Conservation (phyloP, 2,888 invertebrate species). For the Hypsopygia costalis region DNA sequence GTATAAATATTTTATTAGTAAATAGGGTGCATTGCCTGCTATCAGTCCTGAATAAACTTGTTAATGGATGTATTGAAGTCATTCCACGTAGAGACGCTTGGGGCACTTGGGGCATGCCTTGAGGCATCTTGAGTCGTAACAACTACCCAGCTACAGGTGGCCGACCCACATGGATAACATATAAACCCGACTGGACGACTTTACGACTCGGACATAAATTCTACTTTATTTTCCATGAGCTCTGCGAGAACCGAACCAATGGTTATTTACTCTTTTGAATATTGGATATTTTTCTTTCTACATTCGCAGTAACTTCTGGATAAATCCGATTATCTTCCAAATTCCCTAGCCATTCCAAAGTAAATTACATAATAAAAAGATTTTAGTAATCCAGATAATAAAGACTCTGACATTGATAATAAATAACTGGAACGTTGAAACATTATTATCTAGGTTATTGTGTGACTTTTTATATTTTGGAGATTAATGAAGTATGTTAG, state of each 20-base stretch:
- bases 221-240: constrained; percentile 32
- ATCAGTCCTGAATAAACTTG: constrained; percentile 22
- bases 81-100: constrained; percentile 34
- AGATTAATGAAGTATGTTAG: no score
- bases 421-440: no score
- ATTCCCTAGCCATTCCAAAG: no score
- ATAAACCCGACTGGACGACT: constrained; percentile 27
- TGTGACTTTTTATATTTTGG: no score
- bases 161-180: constrained; percentile 23
- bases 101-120: constrained; percentile 31
- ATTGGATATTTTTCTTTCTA: constrained; percentile 16
- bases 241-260: constrained; percentile 22
- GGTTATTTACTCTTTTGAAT: no score
- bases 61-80: constrained; percentile 42
- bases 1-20: no score
- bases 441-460: no score
- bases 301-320: no score
- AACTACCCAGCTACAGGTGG: constrained; percentile 42
- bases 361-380: no score
- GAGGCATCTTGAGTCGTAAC: constrained; percentile 21
- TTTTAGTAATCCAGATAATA: no score
- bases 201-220: constrained; percentile 43
- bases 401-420: no score
- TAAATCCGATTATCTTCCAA: no score
- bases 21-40: background rate